Evolutionary conservation across 2,888 invertebrate species (phyloP), one percentile per base, ranked within the genome.

Genomic region (Mythimna albipuncta): DNA sequence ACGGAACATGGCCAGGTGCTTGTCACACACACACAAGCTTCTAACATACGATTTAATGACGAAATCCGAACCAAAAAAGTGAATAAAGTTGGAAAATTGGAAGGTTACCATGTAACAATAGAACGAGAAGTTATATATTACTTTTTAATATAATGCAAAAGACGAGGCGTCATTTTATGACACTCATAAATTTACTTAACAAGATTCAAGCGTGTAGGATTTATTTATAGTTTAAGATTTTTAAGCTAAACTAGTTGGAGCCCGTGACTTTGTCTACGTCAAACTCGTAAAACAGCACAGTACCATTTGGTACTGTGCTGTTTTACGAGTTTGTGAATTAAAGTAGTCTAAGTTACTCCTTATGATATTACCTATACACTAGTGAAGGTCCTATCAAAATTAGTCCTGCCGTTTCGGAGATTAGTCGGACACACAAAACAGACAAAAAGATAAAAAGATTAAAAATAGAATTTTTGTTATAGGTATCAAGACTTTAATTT

Each of bases 1-100:
- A n/a, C 19, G 26, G 61, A 54, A 70, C 54, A 44, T 47, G 63
- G 69, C 81, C 85, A 77, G 85, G 77, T 77, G 81, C 72, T 50
- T 32, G 41, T 50, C 64, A 47, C 58, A 67, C 21, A 62, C 13
- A 65, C 59, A 58, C 54, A 35, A 32, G 5, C 21, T 52, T 21
- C 35, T 26, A 62, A 50, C 73, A 26, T 44, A 41, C 10, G n/a
- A 10, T n/a, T 59, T 16, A 50, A 61, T 81, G 44, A 57, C n/a
- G 59, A 75, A 52, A 64, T 67, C 35, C 38, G 11, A 57, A 11
- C 38, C 64, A 10, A n/a, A 67, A 65, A 63, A 19, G 11, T 16
- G 26, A 7, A 41, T n/a, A 32, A n/a, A 21, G 1, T 21, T n/a
- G 21, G 11, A 64, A 64, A 21, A 54, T 44, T 72, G 1, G 19